Evolutionary conservation across 1,140 invertebrate species (phyloP).

Genomic region (Bicyclus anynana): DNA sequence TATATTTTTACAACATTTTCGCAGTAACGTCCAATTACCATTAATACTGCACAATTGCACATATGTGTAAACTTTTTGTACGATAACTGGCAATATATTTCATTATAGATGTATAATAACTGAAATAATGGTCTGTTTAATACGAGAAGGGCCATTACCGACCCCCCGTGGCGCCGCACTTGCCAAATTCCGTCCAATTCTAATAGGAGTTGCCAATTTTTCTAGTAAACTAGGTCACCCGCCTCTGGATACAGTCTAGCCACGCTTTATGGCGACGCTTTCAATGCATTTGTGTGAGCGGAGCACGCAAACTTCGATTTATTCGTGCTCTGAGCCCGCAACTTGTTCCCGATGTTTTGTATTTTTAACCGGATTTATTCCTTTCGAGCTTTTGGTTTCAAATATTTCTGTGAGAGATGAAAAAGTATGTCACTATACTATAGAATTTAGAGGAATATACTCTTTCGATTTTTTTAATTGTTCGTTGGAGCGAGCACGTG

Average conservation of each 20-base stretch:
- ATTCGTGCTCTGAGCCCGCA: constrained; percentile 5
- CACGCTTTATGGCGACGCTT: constrained; percentile 18
- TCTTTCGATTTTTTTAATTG: no score
- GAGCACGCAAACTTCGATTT: constrained; percentile 17
- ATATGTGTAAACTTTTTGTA: background rate
- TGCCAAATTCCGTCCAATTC: constrained; percentile 26
- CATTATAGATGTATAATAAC: background rate
- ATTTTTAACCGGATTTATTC: background rate
- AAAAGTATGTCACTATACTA: background rate
- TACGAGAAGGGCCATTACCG: background rate
- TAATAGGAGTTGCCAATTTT: constrained; percentile 33
- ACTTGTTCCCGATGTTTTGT: background rate
- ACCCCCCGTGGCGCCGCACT: constrained; percentile 2
- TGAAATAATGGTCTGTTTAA: constrained; percentile 1
- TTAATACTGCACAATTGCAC: no score
- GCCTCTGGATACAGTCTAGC: constrained; percentile 15
- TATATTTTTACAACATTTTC: no score
- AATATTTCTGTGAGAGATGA: background rate
- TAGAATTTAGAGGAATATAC: background rate
- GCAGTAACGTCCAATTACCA: no score
- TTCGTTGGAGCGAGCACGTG: no score
- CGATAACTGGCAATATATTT: background rate
- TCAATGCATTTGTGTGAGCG: constrained; percentile 15
- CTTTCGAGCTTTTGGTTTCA: background rate
- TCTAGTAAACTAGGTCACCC: constrained; percentile 21